phyloP scores from a whole-genome alignment of 1,140 invertebrate species.

The Panonychus citri region DNA sequence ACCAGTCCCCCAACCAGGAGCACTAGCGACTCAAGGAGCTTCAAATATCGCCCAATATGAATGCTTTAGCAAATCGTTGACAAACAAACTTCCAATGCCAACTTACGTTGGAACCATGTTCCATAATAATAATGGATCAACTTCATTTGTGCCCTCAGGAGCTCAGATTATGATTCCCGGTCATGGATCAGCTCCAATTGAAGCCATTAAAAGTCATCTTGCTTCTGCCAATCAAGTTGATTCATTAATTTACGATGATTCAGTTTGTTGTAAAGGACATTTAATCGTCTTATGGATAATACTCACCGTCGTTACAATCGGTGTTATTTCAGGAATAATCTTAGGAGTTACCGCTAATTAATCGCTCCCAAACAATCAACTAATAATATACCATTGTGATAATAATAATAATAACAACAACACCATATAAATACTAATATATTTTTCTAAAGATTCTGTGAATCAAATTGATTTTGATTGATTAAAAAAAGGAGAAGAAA shows the following conservation, averaged over 20 bases:
- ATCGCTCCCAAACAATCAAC: no score
- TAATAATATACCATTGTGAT: no score
- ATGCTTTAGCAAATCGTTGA: neutral
- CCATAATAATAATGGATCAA: neutral
- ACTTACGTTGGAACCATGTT: neutral
- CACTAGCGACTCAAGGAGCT: no score
- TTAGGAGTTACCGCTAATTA: conserved; percentile 15
- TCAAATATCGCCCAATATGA: no score
- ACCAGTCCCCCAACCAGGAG: neutral
- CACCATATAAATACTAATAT: no score
- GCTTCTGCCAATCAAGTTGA: neutral
- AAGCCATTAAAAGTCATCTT: neutral
- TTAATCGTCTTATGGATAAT: conserved; percentile 21
- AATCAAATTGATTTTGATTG: no score
- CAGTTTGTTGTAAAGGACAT: conserved; percentile 18
- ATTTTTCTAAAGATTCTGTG: no score
- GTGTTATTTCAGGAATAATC: conserved; percentile 20
- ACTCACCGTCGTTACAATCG: conserved; percentile 19
- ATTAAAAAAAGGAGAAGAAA: no score
- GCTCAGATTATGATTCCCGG: neutral
- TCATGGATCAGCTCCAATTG: neutral
- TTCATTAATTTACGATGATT: conserved; percentile 1
- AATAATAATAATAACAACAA: no score
- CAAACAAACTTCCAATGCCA: neutral
- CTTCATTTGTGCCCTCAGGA: neutral